Conservation (phyloP, 2,113 vertebrate species). For the Antennarius striatus region DNA sequence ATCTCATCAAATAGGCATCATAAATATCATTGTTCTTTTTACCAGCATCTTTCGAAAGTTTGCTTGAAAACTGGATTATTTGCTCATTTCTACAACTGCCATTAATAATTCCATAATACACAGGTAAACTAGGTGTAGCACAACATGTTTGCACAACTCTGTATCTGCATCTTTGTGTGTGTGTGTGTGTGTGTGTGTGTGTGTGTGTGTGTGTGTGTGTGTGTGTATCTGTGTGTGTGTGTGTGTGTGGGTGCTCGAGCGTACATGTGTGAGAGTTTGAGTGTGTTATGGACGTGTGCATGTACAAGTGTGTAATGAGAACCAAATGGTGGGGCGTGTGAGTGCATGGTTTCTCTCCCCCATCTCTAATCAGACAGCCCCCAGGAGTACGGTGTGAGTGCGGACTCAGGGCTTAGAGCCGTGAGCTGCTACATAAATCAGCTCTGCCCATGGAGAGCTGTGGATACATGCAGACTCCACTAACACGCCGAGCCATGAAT, state of each 20-base stretch:
- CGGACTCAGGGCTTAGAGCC: conserved; percentile 60
- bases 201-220: conserved; percentile 12
- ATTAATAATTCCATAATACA: conserved; percentile 37
- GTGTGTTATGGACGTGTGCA: conserved; percentile 51
- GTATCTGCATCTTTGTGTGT: conserved; percentile 36
- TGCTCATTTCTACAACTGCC: conserved; percentile 8
- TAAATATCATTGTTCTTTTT: conserved; percentile 18
- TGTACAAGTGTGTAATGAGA: conserved; percentile 72
- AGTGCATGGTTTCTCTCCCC: conserved; percentile 74
- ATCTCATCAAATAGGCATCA: conserved; percentile 8
- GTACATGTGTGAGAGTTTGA: conserved; percentile 12
- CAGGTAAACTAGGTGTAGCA: conserved; percentile 64
- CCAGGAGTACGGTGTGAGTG: conserved; percentile 74
- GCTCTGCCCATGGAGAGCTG: conserved; percentile 66
- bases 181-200: conserved; percentile 4
- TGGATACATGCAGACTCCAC: conserved; percentile 59
- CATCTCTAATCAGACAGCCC: conserved; percentile 82
- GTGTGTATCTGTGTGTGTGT: conserved; percentile 10
- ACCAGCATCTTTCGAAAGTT: too few species aligned
- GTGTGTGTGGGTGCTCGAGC: not conserved
- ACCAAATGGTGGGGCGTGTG: conserved; percentile 76
- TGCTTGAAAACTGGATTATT: not conserved
- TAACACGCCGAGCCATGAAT: conserved; percentile 34
- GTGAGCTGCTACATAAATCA: conserved; percentile 80
- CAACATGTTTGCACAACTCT: conserved; percentile 63